A percentile compares a stretch with the other conserved stretches of the same genome.
These are phyloP conservation scores for Xyrichtys novacula DNA, from an alignment of 2,797 vertebrate species.

Conservation along the genomic window DNA sequence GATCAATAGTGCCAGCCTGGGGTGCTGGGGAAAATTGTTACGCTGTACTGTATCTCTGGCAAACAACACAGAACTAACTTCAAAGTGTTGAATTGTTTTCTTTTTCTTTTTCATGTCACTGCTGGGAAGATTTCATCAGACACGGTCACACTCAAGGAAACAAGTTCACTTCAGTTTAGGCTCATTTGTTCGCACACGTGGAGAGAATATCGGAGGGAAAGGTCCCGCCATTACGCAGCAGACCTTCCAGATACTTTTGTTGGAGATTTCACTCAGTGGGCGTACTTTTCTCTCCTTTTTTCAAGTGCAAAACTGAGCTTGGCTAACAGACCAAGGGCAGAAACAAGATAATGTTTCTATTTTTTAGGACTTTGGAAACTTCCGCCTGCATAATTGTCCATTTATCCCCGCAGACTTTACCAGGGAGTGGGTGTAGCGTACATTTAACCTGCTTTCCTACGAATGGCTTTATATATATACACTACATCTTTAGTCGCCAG, in stretches of 20 bases:
- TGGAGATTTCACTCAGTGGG: not conserved
- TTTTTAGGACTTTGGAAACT: too few relatives aligned
- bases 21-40: constrained; percentile 31
- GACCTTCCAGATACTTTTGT: not conserved
- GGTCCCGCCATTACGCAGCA: not conserved
- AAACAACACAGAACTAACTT: constrained; percentile 40
- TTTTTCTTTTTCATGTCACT: constrained; percentile 18
- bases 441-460: too few relatives aligned
- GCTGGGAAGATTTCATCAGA: constrained; percentile 7
- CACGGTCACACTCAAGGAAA: not conserved
- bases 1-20: constrained; percentile 63
- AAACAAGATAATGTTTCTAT: too few relatives aligned
- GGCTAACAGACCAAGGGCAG: too few relatives aligned
- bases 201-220: not conserved
- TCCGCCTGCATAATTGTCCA: too few relatives aligned
- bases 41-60: constrained; percentile 33
- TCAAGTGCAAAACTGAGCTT: not conserved
- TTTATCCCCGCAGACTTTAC: too few relatives aligned
- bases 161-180: not conserved
- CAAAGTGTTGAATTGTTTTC: constrained; percentile 29
- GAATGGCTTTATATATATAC: too few relatives aligned
- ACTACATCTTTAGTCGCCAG: too few relatives aligned
- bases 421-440: too few relatives aligned
- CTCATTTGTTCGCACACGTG: not conserved
- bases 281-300: not conserved